Evolutionary conservation across 1,140 invertebrate genomes (phyloP).

Genomic region (Brachionus koreanus): DNA sequence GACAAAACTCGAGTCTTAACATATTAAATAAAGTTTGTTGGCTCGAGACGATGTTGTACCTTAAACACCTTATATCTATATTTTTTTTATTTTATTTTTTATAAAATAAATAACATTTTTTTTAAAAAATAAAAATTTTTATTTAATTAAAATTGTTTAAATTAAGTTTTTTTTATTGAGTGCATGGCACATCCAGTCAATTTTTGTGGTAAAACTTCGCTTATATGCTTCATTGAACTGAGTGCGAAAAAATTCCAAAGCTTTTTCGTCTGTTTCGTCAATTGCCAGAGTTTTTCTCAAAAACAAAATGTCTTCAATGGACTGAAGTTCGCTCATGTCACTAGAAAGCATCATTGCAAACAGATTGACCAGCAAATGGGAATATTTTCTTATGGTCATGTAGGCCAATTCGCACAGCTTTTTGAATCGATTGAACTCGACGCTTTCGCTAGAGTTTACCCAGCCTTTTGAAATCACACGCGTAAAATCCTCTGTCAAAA

Average conservation of each 20-base stretch:
- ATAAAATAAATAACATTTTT: too few species aligned
- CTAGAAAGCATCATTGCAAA: constrained; percentile 99
- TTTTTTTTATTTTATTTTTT: too few species aligned
- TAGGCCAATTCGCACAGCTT: constrained; percentile 82
- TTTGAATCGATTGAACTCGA: constrained; percentile 65
- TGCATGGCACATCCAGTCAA: constrained; percentile 82
- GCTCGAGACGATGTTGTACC: too few species aligned
- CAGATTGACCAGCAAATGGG: constrained; percentile 85
- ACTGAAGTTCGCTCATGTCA: constrained; percentile 81
- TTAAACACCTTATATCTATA: too few species aligned
- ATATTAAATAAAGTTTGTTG: too few species aligned
- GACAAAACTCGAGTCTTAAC: too few species aligned
- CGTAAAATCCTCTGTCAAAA: constrained; percentile 94
- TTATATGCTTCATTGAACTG: constrained; percentile 85
- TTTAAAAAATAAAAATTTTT: too few species aligned
- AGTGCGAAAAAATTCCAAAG: constrained; percentile 77
- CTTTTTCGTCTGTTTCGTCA: constrained; percentile 70
- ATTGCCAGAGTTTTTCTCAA: constrained; percentile 83
- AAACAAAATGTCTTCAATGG: constrained; percentile 85
- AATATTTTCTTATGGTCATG: constrained; percentile 79
- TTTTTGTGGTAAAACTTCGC: constrained; percentile 89
- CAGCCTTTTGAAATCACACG: constrained; percentile 69
- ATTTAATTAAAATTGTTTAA: too few species aligned
- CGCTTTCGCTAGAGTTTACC: background rate
- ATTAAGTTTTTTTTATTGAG: constrained; percentile 18